Percentiles rank a stretch among this genome's conserved stretches.
phyloP scores from a whole-genome alignment of 2,797 vertebrate genomes.

The Ctenochaetus hawaiiensis region DNA sequence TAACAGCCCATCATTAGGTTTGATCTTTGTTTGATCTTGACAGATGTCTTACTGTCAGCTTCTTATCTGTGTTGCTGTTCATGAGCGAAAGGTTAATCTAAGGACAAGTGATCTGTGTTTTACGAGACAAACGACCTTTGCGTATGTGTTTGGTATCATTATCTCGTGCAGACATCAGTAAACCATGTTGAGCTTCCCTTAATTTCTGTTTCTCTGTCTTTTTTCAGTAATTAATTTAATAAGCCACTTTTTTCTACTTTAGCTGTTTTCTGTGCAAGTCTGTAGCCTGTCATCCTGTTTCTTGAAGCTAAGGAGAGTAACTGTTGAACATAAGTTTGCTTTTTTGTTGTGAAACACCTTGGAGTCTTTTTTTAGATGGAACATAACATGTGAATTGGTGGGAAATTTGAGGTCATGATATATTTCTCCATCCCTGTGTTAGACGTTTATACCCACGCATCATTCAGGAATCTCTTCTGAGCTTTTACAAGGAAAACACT shows the following conservation, averaged over 20 bases:
- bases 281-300: conserved; percentile 2
- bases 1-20: not conserved
- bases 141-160: conserved; percentile 8
- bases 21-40: no score
- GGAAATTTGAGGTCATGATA: conserved; percentile 6
- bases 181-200: conserved; percentile 8
- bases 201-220: not conserved
- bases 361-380: conserved; percentile 30
- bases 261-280: not conserved
- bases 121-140: not conserved
- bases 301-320: not conserved
- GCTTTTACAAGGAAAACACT: conserved; percentile 39
- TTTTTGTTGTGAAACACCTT: conserved; percentile 26
- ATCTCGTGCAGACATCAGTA: conserved; percentile 8
- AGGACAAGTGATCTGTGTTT: not conserved
- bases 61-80: conserved; percentile 22
- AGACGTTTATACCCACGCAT: conserved; percentile 44
- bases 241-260: conserved; percentile 8
- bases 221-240: not conserved
- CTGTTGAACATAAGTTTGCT: conserved; percentile 22
- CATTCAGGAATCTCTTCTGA: conserved; percentile 45
- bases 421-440: conserved; percentile 14
- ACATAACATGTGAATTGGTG: conserved; percentile 51
- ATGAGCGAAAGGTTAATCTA: conserved; percentile 10
- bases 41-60: not conserved